Percentiles rank a stretch among this genome's conserved stretches.
These are phyloP conservation scores for Agelas oroides DNA, from an alignment of 37 sponge, comb jelly and placozoan genomes.

Conservation along the genomic window DNA sequence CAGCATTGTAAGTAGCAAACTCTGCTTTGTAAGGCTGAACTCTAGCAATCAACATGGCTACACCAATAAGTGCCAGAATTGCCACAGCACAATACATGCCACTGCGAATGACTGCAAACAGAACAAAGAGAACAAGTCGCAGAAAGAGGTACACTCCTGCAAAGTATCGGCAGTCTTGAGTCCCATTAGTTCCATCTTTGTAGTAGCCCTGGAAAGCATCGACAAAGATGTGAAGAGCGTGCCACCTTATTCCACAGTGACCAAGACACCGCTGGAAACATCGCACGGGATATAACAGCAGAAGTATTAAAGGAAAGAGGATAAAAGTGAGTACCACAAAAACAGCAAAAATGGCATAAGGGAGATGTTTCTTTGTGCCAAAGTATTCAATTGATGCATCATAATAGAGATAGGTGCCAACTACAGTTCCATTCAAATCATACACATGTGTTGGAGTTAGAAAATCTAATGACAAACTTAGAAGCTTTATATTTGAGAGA, in stretches of 20 bases:
- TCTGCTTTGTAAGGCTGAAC: neutral
- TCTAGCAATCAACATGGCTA: neutral
- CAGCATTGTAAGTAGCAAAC: neutral
- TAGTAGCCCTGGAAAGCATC: slow-evolving; percentile 24
- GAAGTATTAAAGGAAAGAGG: slow-evolving; percentile 12
- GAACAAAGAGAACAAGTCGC: too few relatives aligned
- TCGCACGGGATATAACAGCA: neutral
- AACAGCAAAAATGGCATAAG: slow-evolving; percentile 17
- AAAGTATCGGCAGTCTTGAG: slow-evolving; percentile 29
- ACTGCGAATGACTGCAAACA: neutral
- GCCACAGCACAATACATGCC: neutral
- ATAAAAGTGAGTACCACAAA: too few relatives aligned
- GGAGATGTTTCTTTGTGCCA: slow-evolving; percentile 16
- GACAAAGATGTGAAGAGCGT: too few relatives aligned
- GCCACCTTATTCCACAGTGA: neutral
- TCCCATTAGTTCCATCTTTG: slow-evolving; percentile 39
- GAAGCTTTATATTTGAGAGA: slow-evolving; percentile 33
- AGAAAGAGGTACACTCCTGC: slow-evolving; percentile 13
- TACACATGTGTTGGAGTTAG: slow-evolving; percentile 17
- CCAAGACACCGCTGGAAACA: slow-evolving; percentile 13
- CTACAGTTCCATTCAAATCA: neutral
- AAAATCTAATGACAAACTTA: slow-evolving; percentile 31
- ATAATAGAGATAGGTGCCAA: slow-evolving; percentile 1
- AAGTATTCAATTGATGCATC: slow-evolving; percentile 23
- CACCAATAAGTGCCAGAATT: neutral